Base-by-base conservation (phyloP, 2,797 vertebrate genomes). In the Periparus ater region DNA sequence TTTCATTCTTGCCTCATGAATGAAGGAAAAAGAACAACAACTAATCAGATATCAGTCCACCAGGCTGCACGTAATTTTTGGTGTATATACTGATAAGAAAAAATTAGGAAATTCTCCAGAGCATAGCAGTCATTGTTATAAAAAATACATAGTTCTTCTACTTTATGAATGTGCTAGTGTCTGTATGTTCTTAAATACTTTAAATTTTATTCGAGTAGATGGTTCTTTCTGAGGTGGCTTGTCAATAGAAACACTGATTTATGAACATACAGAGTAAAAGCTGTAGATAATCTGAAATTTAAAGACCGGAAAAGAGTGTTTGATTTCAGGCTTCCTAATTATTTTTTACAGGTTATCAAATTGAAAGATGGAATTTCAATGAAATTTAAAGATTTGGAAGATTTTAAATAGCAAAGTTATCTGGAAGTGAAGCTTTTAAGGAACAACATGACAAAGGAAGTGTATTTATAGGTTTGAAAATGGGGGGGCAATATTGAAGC, bases 381-480 rank as follows among this genome's bases (percentile, higher is more conserved):
- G 23, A 74, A 74, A 90, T 66, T 72, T n/a, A 85, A 88, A 78
- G 67, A 92, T 29, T 36, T 36, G 8, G 84, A 79, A 83, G 63
- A 73, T 29, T 78, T 76, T 66, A 89, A 80, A 94, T 32, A 93
- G 74, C 38, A 76, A 88, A 91, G 48, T 55, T 89, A 66, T 82
- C 53, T 88, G 71, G 65, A 94, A 93, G 70, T 47, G 78, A 92
- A 93, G 63, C 34, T 90, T 73, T 94, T 91, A 63, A 88, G 87
- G 91, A 94, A 90, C 63, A 91, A 73, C 66, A 89, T 47, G 53
- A 88, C 71, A 95, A 88, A 94, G 85, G 89, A 96, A 86, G 66
- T 74, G 20, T 90, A 96, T 95, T 96, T 96, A 88, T 92, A 94
- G 85, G 65, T 92, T 89, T 84, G 66, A 62, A 92, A 91, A 91